Evolutionary conservation across 2,888 invertebrate genomes (phyloP), one percentile per base, ranked within the genome.

Genomic region (Globia sparganii): DNA sequence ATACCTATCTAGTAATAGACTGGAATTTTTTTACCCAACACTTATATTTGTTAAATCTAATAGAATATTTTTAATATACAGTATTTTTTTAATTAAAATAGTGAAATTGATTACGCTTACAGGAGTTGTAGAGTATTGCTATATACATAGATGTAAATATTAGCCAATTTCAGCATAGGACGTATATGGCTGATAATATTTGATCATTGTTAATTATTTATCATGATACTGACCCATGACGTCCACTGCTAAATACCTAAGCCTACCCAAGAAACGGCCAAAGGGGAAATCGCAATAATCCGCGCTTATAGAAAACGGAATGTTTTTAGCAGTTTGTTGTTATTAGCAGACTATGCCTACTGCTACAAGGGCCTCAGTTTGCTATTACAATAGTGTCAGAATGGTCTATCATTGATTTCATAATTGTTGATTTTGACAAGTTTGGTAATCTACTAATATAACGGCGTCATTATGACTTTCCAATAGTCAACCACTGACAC

Each of bases 141-240:
- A 6, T 49, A 21, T 21, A 49, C 46, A 21, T 25, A 11, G 67
- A 68, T 11, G 9, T 34, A 67, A 2, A 49, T 37, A 31, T 4
- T 37, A 49, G 49, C 4, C 13, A 21, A 40, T 28, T 28, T 53
- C 31, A 43, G 2, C 8, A 56, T 25, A 34, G 15, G 6, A 62
- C 11, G 25, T 31, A 53, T 62, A 40, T 13, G 18, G 15, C n/a
- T 25, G 21, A 34, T 74, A 37, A 56, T 34, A 34, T 69, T 34
- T 65, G 31, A 78, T 59, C 0, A 65, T 28, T 49, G n/a, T 28
- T 71, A 49, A 78, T 78, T 78, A 72, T 59, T 65, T 65, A 78
- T 53, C 1, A 53, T 65, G 65, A 71, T 59, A 59, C n/a, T 13
- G 13, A 4, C 1, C 13, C 46, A 18, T 58, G 59, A 43, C 15